Evolutionary conservation across 2,797 vertebrate species (phyloP), one percentile per base, ranked within the genome.

Genomic region (Triplophysa bombifrons): DNA sequence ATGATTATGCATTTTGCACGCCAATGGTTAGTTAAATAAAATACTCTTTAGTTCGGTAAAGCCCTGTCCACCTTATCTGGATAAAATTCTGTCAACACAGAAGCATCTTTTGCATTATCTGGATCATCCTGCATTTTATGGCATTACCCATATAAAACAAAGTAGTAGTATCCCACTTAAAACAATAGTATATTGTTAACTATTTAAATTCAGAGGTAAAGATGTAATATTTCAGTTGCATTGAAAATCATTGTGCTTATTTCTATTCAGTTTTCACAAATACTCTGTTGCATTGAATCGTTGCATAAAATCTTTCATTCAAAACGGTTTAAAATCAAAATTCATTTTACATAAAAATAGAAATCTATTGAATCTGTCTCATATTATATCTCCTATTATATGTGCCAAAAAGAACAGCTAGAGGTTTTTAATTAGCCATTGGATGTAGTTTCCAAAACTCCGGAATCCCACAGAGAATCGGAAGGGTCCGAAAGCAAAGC

Each of bases 351-450:
- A 60, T 13, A 16, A 74, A 27, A n/a, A 20, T 4, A 22, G 1
- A 27, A 66, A 67, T 25, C 34, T 44, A 7, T 0, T 12, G 13
- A 11, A 55, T 55, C 53, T 20, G 53, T 55, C 4, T 51, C 16
- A 51, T 3, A 17, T 5, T 16, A 30, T 30, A 30, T 41, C 7
- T 41, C 38, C 9, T 41, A 41, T 41, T 41, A 41, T 2, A 41
- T 48, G 46, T 48, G 13, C 46, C 46, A 16, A n/a, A 55, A 51
- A 51, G 16, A 51, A 11, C 63, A 30, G 41, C 93, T 91, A 99
- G 38, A 99, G 93, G 58, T 98, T 96, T 84, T 94, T 91, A 84
- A 94, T 91, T 83, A 99, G 88, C 98, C 98, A 99, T 66, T 77
- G 91, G 78, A 98, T 91, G 81, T 94, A 99, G 87, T 92, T 96